These are phyloP conservation scores for Pollenia labialis DNA, from an alignment of 2,888 invertebrate genomes.

Conservation along the genomic window DNA sequence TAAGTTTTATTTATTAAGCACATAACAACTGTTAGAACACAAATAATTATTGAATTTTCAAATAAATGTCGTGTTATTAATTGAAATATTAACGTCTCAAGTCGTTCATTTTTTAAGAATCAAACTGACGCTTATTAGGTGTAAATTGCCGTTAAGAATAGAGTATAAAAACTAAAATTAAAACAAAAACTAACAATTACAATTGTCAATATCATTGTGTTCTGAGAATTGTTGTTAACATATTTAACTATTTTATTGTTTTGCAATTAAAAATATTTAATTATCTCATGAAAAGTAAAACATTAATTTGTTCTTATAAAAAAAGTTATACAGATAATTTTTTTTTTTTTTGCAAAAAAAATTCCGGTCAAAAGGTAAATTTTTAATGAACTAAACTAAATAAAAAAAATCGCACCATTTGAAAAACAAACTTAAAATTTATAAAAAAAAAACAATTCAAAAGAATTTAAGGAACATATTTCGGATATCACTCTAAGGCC, in stretches of 20 bases:
- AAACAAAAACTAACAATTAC: slow-evolving; percentile 7
- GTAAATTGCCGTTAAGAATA: slow-evolving; percentile 53
- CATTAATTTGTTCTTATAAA: slow-evolving; percentile 5
- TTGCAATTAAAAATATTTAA: slow-evolving; percentile 50
- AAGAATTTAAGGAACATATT: too few species aligned
- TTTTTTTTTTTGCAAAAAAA: background rate
- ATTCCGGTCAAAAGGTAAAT: slow-evolving; percentile 51
- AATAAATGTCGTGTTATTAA: slow-evolving; percentile 38
- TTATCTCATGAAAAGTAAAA: slow-evolving; percentile 47
- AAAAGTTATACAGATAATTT: background rate
- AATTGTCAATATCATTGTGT: slow-evolving; percentile 38
- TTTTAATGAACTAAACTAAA: slow-evolving; percentile 10
- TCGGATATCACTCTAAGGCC: too few species aligned
- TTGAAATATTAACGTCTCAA: slow-evolving; percentile 50
- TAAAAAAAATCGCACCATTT: background rate
- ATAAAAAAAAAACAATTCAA: too few species aligned
- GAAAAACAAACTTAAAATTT: too few species aligned
- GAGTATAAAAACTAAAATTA: slow-evolving; percentile 4
- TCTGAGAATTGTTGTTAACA: slow-evolving; percentile 42
- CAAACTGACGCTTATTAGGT: slow-evolving; percentile 53
- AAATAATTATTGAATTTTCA: slow-evolving; percentile 31
- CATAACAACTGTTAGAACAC: slow-evolving; percentile 8
- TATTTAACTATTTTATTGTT: slow-evolving; percentile 31
- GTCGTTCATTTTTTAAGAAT: slow-evolving; percentile 27
- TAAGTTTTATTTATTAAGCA: background rate